Base-by-base conservation (phyloP, 1,140 invertebrate genomes). In the Potamilus streckersoni region DNA sequence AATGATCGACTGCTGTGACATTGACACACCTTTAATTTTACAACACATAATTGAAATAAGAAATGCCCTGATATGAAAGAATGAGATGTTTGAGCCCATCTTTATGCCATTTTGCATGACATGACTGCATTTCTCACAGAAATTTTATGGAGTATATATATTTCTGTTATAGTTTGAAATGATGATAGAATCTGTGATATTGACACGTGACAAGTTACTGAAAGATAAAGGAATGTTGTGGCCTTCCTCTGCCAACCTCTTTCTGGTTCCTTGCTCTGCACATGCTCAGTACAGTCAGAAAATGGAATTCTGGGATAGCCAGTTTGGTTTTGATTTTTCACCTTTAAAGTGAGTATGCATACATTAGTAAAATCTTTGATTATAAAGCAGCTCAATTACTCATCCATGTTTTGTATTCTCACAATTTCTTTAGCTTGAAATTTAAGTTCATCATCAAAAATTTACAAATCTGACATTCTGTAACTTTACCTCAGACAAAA, bases 281-380 rank as follows among this genome's bases (percentile, higher is more conserved):
- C 56, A 69, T 67, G 69, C 14, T 27, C 27, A 62, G 71, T 74
- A 65, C n/a, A 56, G 23, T 13, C 55, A 60, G 13, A 71, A 67
- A 56, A 49, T 74, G 31, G 65, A 63, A 23, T 71, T 74, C 69
- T 79, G 72, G 77, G 63, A 74, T 20, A 63, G 23, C 12, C 71
- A 79, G 31, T 80, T 62, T 73, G 71, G 71, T 20, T 71, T 80
- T 62, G 38, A 61, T 55, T 73, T 70, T 65, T 72, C 70, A 14
- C 56, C 60, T 70, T 55, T 82, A 6, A 82, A 79, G 80, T 82
- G 68, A 69, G 79, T 67, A 49, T 11, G 38, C 6, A 49, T 49
- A 49, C 11, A 8, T 11, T 49, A 49, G 38, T 49, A 6, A 49
- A 8, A 49, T 49, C 38, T 14, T 61, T 55, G 38, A 38, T 63